Conservation (phyloP, 2,797 vertebrate species). For the Geotrypetes seraphini region DNA sequence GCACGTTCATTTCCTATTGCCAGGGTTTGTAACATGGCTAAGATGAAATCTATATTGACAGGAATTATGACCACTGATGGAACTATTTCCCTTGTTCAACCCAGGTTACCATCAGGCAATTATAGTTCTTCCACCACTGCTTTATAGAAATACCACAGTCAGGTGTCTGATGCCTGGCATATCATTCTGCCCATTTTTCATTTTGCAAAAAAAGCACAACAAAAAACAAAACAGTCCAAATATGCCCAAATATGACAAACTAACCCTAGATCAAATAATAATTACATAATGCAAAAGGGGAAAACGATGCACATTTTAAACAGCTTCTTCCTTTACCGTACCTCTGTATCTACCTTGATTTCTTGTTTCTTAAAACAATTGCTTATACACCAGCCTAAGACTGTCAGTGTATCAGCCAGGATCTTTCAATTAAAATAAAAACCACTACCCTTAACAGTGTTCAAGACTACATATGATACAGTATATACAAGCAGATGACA, state of each 20-base stretch:
- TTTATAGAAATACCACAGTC: not conserved
- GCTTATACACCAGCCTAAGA: constrained; percentile 36
- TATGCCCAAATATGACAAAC: constrained; percentile 11
- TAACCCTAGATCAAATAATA: constrained; percentile 33
- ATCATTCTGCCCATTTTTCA: constrained; percentile 21
- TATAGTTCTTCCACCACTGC: constrained; percentile 2
- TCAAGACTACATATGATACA: constrained; percentile 54
- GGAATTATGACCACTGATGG: constrained; percentile 1
- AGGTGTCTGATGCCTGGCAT: constrained; percentile 18
- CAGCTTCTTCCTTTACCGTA: constrained; percentile 31
- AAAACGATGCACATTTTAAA: constrained; percentile 31
- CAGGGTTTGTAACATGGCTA: not conserved
- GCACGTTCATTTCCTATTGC: not conserved
- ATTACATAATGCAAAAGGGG: constrained; percentile 33
- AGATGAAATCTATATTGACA: constrained; percentile 1
- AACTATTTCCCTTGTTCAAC: constrained; percentile 11
- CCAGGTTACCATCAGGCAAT: not conserved
- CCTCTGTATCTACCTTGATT: constrained; percentile 32
- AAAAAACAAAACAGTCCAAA: too few relatives aligned
- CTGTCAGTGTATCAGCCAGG: constrained; percentile 28
- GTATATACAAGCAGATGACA: constrained; percentile 51
- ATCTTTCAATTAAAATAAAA: constrained; percentile 29
- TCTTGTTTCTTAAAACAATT: constrained; percentile 26
- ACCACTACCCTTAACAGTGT: constrained; percentile 48
- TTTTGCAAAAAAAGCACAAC: constrained; percentile 18